A percentile compares a stretch with the other conserved stretches of the same genome.
These are phyloP conservation scores for Blastomussa wellsi DNA, from an alignment of 92 coral and sea anemone species.

Conservation along the genomic window DNA sequence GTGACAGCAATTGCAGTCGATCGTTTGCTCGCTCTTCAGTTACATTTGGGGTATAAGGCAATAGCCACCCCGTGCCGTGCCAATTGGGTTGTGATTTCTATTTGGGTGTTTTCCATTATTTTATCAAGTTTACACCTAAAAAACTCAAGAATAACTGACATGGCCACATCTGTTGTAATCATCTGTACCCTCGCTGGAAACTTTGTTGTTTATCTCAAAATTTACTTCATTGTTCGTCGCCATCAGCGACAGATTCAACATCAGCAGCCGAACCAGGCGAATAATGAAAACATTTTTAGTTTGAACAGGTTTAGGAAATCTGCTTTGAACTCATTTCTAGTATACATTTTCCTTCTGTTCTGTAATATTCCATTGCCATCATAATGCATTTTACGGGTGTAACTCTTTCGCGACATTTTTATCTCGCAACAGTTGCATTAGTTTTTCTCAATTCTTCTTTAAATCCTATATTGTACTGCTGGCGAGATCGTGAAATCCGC, in stretches of 20 bases:
- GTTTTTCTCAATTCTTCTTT: not conserved
- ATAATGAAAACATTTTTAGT: not conserved
- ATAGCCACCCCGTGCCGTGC: not conserved
- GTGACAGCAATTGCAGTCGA: conserved; percentile 3
- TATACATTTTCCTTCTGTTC: not conserved
- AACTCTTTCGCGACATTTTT: not conserved
- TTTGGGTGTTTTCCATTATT: not conserved
- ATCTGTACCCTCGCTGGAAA: not conserved
- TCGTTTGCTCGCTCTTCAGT: conserved; percentile 1
- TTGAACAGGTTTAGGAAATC: not conserved
- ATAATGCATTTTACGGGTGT: not conserved
- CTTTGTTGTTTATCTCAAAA: not conserved
- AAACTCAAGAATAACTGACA: too few species aligned
- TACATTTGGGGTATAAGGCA: not conserved
- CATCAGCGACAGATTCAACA: conserved; percentile 15
- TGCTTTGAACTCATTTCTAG: not conserved
- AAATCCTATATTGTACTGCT: not conserved
- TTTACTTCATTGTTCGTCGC: conserved; percentile 12
- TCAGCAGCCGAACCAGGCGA: not conserved
- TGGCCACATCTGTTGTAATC: not conserved
- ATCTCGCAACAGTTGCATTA: not conserved
- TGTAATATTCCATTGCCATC: not conserved
- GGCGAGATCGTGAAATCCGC: conserved; percentile 2
- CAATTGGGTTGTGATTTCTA: not conserved
- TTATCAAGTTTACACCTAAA: not conserved